phyloP scores from a whole-genome alignment of 2,797 vertebrate species.

The Sebastes taczanowskii region DNA sequence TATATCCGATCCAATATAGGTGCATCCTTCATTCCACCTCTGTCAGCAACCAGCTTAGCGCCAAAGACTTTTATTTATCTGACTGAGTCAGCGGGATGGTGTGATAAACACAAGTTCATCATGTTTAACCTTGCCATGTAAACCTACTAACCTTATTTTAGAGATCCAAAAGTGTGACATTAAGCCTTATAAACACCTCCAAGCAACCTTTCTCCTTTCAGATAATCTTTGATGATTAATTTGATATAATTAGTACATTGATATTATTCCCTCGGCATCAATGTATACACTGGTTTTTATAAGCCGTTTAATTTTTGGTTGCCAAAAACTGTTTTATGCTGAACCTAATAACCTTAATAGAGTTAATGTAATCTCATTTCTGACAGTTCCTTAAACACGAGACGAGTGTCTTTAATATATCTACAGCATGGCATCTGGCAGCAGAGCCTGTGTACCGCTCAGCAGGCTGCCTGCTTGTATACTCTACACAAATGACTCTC shows the following conservation, averaged over 20 bases:
- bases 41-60: neutral
- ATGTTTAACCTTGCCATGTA: conserved; percentile 39
- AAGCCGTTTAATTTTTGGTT: conserved; percentile 64
- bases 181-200: conserved; percentile 57
- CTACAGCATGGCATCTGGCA: conserved; percentile 66
- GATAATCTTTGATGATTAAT: conserved; percentile 60
- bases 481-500: conserved; percentile 55
- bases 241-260: conserved; percentile 47
- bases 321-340: conserved; percentile 76
- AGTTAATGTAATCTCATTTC: conserved; percentile 68
- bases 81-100: neutral
- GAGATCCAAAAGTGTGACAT: conserved; percentile 8
- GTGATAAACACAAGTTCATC: conserved; percentile 55
- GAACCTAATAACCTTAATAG: conserved; percentile 58
- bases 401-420: conserved; percentile 52
- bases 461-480: conserved; percentile 56
- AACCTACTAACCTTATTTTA: conserved; percentile 42
- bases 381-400: conserved; percentile 73
- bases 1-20: no score
- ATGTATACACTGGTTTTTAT: conserved; percentile 63
- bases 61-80: conserved; percentile 36
- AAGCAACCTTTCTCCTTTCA: conserved; percentile 27
- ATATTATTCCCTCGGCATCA: conserved; percentile 50
- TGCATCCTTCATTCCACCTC: no score
- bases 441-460: conserved; percentile 40